These are phyloP conservation scores for Drosophila lini DNA, from an alignment of 1,140 invertebrate genomes.

Conservation along the genomic window DNA sequence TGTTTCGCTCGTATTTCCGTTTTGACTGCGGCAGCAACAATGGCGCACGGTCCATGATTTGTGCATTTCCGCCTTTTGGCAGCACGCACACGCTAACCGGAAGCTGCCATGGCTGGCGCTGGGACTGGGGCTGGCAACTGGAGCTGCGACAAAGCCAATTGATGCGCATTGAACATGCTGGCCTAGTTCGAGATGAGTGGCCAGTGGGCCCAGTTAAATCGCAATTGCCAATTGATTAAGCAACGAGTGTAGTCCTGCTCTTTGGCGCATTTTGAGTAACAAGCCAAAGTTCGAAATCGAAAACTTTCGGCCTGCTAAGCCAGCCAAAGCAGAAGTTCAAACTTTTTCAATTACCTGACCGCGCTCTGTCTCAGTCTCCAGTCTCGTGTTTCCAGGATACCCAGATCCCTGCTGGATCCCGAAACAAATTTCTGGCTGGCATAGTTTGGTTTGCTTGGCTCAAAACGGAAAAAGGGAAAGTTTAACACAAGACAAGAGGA, in stretches of 20 bases:
- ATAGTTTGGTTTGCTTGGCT: constrained; percentile 43
- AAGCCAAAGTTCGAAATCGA: constrained; percentile 60
- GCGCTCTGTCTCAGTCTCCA: constrained; percentile 9
- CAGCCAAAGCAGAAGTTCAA: constrained; percentile 45
- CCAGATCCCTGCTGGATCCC: constrained; percentile 7
- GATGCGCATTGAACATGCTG: constrained; percentile 43
- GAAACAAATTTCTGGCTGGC: constrained; percentile 51
- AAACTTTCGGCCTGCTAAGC: constrained; percentile 54
- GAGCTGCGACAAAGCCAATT: constrained; percentile 38
- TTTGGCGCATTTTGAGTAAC: constrained; percentile 49
- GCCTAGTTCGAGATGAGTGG: constrained; percentile 40
- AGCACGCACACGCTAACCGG: constrained; percentile 36
- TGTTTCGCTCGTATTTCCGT: constrained; percentile 72
- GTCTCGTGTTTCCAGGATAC: constrained; percentile 6
- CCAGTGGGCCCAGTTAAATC: constrained; percentile 43
- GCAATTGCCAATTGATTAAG: constrained; percentile 65
- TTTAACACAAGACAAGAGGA: constrained; percentile 52
- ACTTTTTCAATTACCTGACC: constrained; percentile 81
- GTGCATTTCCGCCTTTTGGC: constrained; percentile 71
- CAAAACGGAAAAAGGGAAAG: constrained; percentile 7
- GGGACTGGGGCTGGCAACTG: background rate
- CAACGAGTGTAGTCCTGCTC: constrained; percentile 16
- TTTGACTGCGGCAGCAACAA: constrained; percentile 61
- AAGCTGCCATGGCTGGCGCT: constrained; percentile 21
- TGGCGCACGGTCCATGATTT: constrained; percentile 65